Base-by-base conservation (phyloP, 2,113 vertebrate genomes). In the Gallinago media region DNA sequence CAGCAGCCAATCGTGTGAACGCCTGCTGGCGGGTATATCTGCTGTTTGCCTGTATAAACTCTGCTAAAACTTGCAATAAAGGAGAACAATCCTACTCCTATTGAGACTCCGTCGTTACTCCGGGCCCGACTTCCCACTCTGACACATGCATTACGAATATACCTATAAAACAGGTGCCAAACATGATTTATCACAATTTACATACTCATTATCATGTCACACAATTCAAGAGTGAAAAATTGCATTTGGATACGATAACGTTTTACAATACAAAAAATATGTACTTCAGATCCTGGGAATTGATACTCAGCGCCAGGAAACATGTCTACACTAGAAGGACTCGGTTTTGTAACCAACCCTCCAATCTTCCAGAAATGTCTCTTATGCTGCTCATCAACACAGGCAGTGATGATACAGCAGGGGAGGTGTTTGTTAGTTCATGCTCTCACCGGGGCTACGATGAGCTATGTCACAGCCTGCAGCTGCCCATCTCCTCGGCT, bases 351-450 rank as follows among this genome's bases (percentile, higher is more conserved):
- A 65, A 90, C 27, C 38, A 67, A 15, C 18, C 13, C 29, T 85
- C 42, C 52, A 42, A 2, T 6, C 34, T 47, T 23, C 15, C 85
- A 56, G 55, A 80, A 34, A 36, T 1, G 3, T 3, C 68, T 84
- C 58, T 29, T 13, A 34, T 0, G 2, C 44, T 40, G 1, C 63
- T 21, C 22, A 12, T 52, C 32, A 32, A 3, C 1, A 5, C 36
- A 61, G 66, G 15, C 9, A n/a, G 44, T 6, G 25, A 21, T 15
- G 56, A 85, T 20, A 46, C 68, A 52, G 65, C 58, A 26, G 0
- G 0, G 36, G 29, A 77, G 47, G 23, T 12, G 47, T n/a, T 36
- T 2, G 4, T 32, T 20, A 34, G 29, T 2, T 68, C 27, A 2
- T 0, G 1, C 25, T 58, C 70, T 68, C 36, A 6, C 29, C 12